Conservation (phyloP, 1,140 invertebrate species). For the Diprion similis region DNA sequence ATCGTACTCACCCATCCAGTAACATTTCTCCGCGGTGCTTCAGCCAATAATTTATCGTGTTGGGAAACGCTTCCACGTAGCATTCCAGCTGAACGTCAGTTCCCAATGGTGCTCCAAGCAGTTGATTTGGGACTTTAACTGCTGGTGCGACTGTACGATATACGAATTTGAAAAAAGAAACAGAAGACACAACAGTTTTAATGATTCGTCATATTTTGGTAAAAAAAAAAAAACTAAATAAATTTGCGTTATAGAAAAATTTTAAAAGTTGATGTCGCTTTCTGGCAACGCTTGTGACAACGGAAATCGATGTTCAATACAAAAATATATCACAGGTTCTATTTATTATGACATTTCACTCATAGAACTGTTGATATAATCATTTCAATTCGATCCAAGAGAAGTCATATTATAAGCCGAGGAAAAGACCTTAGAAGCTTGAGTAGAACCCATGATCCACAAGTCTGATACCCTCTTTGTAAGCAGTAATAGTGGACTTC, state of each 20-base stretch:
- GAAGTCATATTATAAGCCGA: no score
- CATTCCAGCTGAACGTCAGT: slow-evolving; percentile 83
- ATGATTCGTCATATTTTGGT: neutral
- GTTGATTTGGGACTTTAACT: slow-evolving; percentile 83
- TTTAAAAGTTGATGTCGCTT: no score
- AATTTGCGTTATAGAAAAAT: neutral
- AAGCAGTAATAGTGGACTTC: no score
- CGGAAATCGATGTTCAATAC: no score
- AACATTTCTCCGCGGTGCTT: slow-evolving; percentile 81
- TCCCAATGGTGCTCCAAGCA: slow-evolving; percentile 80
- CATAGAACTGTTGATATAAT: no score
- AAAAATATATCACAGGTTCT: no score
- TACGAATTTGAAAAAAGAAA: slow-evolving; percentile 31
- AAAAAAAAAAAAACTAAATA: slow-evolving; percentile 4
- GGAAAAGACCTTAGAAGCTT: no score
- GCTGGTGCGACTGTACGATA: slow-evolving; percentile 74
- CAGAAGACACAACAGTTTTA: neutral
- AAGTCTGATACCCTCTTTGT: no score
- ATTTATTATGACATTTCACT: no score
- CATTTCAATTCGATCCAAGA: no score
- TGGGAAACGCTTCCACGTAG: slow-evolving; percentile 83
- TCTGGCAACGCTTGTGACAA: no score
- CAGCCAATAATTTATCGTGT: slow-evolving; percentile 85
- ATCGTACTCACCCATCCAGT: slow-evolving; percentile 72
- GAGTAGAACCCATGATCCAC: no score